Percentiles rank a stretch among this genome's conserved stretches.
Evolutionary conservation across 2,113 vertebrate species (phyloP).

Genomic region (Triplophysa dalaica): DNA sequence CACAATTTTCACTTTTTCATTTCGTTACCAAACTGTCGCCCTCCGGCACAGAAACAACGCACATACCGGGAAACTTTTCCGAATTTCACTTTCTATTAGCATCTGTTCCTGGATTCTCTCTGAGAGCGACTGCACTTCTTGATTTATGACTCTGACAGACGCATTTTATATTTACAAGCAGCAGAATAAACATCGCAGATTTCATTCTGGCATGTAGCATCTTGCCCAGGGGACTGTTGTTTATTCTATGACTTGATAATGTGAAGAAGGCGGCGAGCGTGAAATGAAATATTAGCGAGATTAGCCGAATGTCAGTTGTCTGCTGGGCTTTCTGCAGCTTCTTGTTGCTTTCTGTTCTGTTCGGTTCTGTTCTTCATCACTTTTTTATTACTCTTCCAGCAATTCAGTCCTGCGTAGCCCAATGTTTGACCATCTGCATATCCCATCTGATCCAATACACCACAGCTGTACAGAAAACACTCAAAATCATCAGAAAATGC

Average conservation of each 20-base stretch:
- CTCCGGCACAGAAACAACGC: constrained; percentile 12
- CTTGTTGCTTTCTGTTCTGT: neutral
- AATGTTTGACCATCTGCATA: neutral
- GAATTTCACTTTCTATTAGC: constrained; percentile 45
- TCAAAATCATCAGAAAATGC: too few species aligned
- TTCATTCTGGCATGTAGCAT: constrained; percentile 46
- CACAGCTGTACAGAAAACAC: too few species aligned
- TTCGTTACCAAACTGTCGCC: constrained; percentile 25
- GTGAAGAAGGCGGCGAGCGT: constrained; percentile 37
- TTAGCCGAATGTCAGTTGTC: constrained; percentile 33
- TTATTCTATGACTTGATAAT: constrained; percentile 52
- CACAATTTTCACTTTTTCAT: neutral
- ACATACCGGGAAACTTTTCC: constrained; percentile 25
- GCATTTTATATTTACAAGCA: constrained; percentile 52
- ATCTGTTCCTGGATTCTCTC: constrained; percentile 39
- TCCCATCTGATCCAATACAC: too few species aligned
- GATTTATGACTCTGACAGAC: constrained; percentile 54
- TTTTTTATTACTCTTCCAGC: constrained; percentile 8
- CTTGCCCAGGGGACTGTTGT: constrained; percentile 39
- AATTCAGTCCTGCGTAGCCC: neutral
- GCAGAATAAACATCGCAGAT: constrained; percentile 47
- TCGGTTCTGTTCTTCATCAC: neutral
- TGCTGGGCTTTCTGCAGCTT: neutral
- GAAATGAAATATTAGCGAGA: constrained; percentile 51
- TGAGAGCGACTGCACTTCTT: constrained; percentile 19